phyloP scores from a whole-genome alignment of 2,888 invertebrate genomes.

The Plagodis dolabraria region DNA sequence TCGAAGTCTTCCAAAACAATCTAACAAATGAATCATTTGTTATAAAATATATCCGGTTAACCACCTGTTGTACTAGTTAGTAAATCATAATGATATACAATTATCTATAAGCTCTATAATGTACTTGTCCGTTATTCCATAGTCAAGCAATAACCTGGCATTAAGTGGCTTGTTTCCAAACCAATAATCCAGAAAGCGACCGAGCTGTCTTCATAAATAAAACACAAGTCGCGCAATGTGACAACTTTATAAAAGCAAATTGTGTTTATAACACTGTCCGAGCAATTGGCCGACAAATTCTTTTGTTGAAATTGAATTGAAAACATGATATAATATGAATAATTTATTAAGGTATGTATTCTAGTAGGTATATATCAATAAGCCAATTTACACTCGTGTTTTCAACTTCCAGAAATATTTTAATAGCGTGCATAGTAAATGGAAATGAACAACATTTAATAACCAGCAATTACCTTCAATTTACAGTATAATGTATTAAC shows the following conservation, averaged over 20 bases:
- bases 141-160: conserved; percentile 12
- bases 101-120: conserved; percentile 15
- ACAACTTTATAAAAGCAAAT: conserved; percentile 35
- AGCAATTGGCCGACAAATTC: conserved; percentile 19
- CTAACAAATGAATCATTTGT: no score
- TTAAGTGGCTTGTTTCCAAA: conserved; percentile 27
- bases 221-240: conserved; percentile 25
- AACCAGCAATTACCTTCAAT: conserved; percentile 24
- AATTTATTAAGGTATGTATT: background rate
- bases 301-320: no score
- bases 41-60: background rate
- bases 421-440: conserved; percentile 7
- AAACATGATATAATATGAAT: background rate
- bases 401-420: conserved; percentile 5
- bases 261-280: conserved; percentile 25
- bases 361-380: no score
- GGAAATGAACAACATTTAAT: conserved; percentile 18
- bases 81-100: conserved; percentile 20
- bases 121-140: conserved; percentile 7
- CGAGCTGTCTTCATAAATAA: conserved; percentile 27
- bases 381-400: conserved; percentile 1
- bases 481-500: conserved; percentile 31
- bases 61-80: conserved; percentile 17
- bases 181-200: conserved; percentile 31
- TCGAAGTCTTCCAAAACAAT: no score